These are phyloP conservation scores for Ptychodera flava DNA, from an alignment of 35 echinoderm and acorn worm species.

Conservation along the genomic window DNA sequence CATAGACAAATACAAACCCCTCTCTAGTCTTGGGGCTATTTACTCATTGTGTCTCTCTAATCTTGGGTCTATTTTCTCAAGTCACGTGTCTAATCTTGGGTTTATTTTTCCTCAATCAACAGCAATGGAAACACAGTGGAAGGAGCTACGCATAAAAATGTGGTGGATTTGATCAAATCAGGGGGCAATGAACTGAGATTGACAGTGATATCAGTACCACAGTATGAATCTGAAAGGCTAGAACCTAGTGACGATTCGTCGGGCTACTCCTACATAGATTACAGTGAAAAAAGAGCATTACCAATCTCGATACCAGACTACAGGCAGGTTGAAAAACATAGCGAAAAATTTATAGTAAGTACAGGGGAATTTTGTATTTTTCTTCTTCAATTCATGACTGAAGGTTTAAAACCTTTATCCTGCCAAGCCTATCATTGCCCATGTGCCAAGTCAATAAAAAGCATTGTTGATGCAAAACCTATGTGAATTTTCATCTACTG, in stretches of 20 bases:
- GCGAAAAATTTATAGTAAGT: conserved; percentile 96
- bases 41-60: too few relatives aligned
- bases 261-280: conserved; percentile 91
- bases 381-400: neutral
- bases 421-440: too few relatives aligned
- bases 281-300: conserved; percentile 83
- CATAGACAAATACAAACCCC: too few relatives aligned
- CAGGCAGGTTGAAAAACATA: conserved; percentile 47
- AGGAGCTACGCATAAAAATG: conserved; percentile 95
- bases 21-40: too few relatives aligned
- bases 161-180: conserved; percentile 94
- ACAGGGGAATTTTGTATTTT: neutral
- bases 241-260: conserved; percentile 95
- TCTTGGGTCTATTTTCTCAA: too few relatives aligned
- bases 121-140: conserved; percentile 87
- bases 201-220: conserved; percentile 96
- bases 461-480: too few relatives aligned
- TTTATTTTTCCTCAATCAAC: too few relatives aligned
- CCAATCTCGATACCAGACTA: conserved; percentile 94
- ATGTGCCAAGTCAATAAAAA: too few relatives aligned
- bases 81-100: too few relatives aligned
- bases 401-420: neutral
- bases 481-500: too few relatives aligned
- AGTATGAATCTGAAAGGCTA: conserved; percentile 63
- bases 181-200: conserved; percentile 80